Evolutionary conservation across 2,113 vertebrate genomes (phyloP).

Genomic region (Petaurus breviceps): DNA sequence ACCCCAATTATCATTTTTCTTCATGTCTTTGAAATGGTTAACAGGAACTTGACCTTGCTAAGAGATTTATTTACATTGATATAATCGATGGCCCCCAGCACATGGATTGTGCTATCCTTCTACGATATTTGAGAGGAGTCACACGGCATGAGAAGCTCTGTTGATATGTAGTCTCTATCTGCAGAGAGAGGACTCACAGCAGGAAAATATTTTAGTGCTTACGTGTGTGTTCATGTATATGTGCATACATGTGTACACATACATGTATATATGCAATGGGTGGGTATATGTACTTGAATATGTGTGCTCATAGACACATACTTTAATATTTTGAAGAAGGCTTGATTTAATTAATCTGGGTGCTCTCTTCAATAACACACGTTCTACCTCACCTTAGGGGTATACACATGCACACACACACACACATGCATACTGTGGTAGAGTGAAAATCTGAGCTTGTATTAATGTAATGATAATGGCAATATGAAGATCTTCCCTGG

Average conservation of each 20-base stretch:
- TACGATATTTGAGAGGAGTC: neutral
- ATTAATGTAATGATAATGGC: too few species aligned
- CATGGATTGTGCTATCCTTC: neutral
- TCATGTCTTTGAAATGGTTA: constrained; percentile 2
- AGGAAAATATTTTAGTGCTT: neutral
- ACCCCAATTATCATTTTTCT: neutral
- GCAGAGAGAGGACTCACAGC: neutral
- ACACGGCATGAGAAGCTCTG: neutral
- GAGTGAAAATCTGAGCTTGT: neutral
- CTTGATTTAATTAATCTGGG: neutral
- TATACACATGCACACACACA: neutral
- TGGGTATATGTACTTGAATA: too few species aligned
- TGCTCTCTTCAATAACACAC: neutral
- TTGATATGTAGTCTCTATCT: neutral
- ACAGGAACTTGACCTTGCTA: neutral
- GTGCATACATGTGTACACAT: too few species aligned
- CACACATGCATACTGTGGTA: neutral
- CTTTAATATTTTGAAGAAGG: neutral
- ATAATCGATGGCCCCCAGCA: neutral
- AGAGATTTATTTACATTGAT: neutral
- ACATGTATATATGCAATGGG: too few species aligned
- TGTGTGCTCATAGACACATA: neutral
- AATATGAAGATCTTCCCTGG: too few species aligned
- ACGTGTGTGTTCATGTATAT: neutral
- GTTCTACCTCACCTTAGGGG: neutral